Evolutionary conservation across 35 echinoderm and acorn worm genomes (phyloP).

Genomic region (Ptychodera flava): DNA sequence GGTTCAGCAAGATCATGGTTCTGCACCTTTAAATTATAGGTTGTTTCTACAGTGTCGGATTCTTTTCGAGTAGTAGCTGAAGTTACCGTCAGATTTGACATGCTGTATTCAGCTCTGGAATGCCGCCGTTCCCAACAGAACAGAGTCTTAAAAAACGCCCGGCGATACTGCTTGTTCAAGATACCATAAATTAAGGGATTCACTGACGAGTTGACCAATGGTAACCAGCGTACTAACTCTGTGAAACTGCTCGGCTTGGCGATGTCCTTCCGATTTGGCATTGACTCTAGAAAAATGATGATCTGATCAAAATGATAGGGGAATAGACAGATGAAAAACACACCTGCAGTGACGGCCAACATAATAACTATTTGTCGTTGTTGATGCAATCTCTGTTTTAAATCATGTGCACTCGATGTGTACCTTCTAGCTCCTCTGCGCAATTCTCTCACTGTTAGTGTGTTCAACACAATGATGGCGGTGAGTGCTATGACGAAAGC

Average conservation of each 20-base stretch:
- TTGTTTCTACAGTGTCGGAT: too few species aligned
- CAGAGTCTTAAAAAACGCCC: not conserved
- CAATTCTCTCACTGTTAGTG: not conserved
- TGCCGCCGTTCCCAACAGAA: not conserved
- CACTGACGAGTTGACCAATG: not conserved
- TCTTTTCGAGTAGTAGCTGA: not conserved
- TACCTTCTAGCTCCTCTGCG: not conserved
- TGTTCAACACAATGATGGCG: not conserved
- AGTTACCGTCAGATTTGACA: too few species aligned
- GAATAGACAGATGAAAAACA: not conserved
- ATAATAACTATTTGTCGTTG: not conserved
- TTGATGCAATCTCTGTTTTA: not conserved
- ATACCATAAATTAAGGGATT: not conserved
- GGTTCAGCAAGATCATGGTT: too few species aligned
- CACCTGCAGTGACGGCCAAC: not conserved
- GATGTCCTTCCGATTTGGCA: not conserved
- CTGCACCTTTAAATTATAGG: too few species aligned
- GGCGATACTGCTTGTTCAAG: not conserved
- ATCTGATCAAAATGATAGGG: not conserved
- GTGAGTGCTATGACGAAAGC: not conserved
- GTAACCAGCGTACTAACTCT: not conserved
- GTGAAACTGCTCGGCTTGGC: not conserved
- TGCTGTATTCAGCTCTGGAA: not conserved
- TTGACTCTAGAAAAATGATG: not conserved
- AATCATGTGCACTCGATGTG: not conserved